These are phyloP conservation scores for Spodoptera frugiperda DNA, from an alignment of 1,140 invertebrate genomes.

Conservation along the genomic window DNA sequence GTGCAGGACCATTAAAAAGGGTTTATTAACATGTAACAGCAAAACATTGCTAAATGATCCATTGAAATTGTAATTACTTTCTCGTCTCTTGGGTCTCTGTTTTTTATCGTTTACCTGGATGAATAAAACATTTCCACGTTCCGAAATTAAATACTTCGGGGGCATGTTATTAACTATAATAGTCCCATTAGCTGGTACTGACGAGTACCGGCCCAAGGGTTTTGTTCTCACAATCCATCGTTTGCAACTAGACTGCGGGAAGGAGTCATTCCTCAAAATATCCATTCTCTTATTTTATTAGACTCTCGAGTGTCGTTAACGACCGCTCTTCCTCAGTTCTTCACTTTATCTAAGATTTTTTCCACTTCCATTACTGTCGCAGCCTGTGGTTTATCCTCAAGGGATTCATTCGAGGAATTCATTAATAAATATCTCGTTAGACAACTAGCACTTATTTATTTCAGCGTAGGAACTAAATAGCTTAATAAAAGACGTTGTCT, in stretches of 20 bases:
- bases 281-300: conserved; percentile 53
- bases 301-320: conserved; percentile 55
- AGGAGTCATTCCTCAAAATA: conserved; percentile 36
- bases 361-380: conserved; percentile 61
- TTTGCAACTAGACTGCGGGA: background rate
- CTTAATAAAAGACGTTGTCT: background rate
- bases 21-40: background rate
- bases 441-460: conserved; percentile 49
- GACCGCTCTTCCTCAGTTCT: conserved; percentile 36
- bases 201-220: conserved; percentile 1
- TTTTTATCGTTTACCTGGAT: conserved; percentile 27
- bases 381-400: conserved; percentile 50
- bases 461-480: conserved; percentile 37
- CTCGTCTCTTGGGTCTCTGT: conserved; percentile 3
- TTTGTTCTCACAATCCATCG: conserved; percentile 12
- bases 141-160: background rate
- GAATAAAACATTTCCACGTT: conserved; percentile 9
- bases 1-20: background rate
- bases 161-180: background rate
- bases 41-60: conserved; percentile 19
- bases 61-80: conserved; percentile 33
- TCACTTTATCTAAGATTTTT: conserved; percentile 61
- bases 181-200: conserved; percentile 1
- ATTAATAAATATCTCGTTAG: conserved; percentile 63
- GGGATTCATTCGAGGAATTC: conserved; percentile 56